phyloP scores from a whole-genome alignment of 53 echinoderm and acorn worm genomes.

The Echinometra lucunter region DNA sequence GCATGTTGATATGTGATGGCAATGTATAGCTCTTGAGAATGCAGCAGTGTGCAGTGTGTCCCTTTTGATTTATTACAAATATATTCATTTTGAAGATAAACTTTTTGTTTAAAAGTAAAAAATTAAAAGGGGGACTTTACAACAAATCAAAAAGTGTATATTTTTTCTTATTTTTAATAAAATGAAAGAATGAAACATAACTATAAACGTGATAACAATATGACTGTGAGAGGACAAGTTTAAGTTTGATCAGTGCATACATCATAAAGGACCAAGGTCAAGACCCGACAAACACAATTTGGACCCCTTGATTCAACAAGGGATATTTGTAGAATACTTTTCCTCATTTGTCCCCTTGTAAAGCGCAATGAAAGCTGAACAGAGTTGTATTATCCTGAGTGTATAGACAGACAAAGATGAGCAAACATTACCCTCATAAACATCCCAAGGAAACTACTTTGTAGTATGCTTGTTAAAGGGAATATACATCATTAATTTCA shows the following conservation, averaged over 20 bases:
- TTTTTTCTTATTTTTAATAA: background rate
- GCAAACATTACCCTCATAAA: constrained; percentile 46
- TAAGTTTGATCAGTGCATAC: background rate
- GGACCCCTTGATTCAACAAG: constrained; percentile 45
- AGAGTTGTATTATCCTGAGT: constrained; percentile 43
- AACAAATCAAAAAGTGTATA: background rate
- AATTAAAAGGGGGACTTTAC: background rate
- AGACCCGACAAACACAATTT: constrained; percentile 60
- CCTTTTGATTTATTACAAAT: too few species aligned
- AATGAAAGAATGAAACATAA: background rate
- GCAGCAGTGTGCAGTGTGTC: background rate
- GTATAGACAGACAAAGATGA: constrained; percentile 60
- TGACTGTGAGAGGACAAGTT: background rate
- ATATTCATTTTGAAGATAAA: too few species aligned
- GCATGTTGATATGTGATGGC: background rate
- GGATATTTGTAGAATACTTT: constrained; percentile 28
- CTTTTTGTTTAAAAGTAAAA: background rate
- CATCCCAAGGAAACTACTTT: constrained; percentile 40
- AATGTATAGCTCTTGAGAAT: background rate
- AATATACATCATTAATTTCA: background rate
- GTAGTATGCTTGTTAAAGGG: constrained; percentile 8
- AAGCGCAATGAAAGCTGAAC: background rate
- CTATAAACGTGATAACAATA: background rate
- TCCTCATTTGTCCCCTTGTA: background rate
- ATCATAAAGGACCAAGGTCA: constrained; percentile 42